These are phyloP conservation scores for Bicyclus anynana DNA, from an alignment of 1,140 invertebrate genomes.

Conservation along the genomic window DNA sequence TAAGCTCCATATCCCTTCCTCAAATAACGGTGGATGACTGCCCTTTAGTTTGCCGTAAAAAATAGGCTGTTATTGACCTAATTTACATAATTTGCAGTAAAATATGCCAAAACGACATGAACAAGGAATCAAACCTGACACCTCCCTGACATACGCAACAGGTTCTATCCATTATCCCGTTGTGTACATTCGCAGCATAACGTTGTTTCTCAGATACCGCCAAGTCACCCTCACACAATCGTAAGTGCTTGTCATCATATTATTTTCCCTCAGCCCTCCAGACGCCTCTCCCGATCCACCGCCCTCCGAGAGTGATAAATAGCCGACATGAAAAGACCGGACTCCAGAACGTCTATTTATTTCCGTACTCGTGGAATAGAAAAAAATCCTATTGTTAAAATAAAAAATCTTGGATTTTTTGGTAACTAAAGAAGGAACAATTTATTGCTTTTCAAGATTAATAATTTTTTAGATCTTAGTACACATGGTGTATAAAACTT, in stretches of 20 bases:
- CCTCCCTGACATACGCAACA: too few species aligned
- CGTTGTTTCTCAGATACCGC: not conserved
- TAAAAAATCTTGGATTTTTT: not conserved
- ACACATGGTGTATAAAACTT: too few species aligned
- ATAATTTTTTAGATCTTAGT: too few species aligned
- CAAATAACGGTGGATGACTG: too few species aligned
- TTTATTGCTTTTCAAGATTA: too few species aligned
- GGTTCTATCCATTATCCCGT: too few species aligned
- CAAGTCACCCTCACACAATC: not conserved
- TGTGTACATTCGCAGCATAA: not conserved
- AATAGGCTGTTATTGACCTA: too few species aligned
- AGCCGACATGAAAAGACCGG: conserved; percentile 1
- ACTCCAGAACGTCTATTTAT: not conserved
- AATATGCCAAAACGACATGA: too few species aligned
- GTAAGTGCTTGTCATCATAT: conserved; percentile 3
- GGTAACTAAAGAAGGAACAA: not conserved
- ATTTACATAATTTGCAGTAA: too few species aligned
- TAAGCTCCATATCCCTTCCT: too few species aligned
- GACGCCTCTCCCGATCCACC: not conserved
- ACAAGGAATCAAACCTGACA: too few species aligned
- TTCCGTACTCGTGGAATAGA: not conserved
- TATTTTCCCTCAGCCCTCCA: conserved; percentile 1
- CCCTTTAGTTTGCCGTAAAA: too few species aligned
- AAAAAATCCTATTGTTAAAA: not conserved
- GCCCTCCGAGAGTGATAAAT: conserved; percentile 1